These are phyloP conservation scores for Uloborus plumipes DNA, from an alignment of 2,888 invertebrate genomes.

Conservation along the genomic window DNA sequence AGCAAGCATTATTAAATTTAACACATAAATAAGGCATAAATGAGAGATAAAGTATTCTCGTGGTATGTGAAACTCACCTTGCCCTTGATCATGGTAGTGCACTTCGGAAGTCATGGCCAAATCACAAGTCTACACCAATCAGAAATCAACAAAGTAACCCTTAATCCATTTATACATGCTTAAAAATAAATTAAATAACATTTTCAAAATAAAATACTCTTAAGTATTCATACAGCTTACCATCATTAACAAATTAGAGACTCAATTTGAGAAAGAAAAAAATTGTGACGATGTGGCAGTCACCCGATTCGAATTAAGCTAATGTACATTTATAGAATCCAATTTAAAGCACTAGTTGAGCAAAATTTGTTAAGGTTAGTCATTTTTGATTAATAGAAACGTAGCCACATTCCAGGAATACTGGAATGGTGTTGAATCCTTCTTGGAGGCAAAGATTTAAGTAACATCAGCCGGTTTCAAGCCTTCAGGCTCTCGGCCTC, in stretches of 20 bases:
- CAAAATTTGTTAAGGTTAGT: slow-evolving; percentile 44
- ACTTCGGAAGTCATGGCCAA: slow-evolving; percentile 62
- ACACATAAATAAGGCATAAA: slow-evolving; percentile 7
- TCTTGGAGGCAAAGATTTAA: slow-evolving; percentile 33
- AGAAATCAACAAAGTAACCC: slow-evolving; percentile 57
- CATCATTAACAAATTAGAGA: slow-evolving; percentile 46
- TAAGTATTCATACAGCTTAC: slow-evolving; percentile 44
- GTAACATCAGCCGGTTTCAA: slow-evolving; percentile 51
- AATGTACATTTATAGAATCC: slow-evolving; percentile 44
- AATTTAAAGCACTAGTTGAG: slow-evolving; percentile 35
- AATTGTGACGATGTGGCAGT: slow-evolving; percentile 60
- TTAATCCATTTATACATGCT: slow-evolving; percentile 49
- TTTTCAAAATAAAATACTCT: slow-evolving; percentile 27
- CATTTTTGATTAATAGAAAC: slow-evolving; percentile 23
- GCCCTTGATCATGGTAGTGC: slow-evolving; percentile 57
- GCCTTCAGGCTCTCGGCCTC: slow-evolving; percentile 46
- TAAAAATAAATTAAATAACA: slow-evolving; percentile 44
- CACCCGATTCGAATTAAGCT: slow-evolving; percentile 46
- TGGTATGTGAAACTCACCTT: slow-evolving; percentile 59
- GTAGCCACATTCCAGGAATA: slow-evolving; percentile 33
- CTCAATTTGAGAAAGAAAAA: slow-evolving; percentile 37
- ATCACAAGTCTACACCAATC: slow-evolving; percentile 57
- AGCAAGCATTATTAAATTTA: not conserved
- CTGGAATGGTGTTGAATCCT: slow-evolving; percentile 33
- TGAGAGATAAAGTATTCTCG: slow-evolving; percentile 18